Conservation (phyloP, 2,113 vertebrate species). For the Ctenomys sociabilis region DNA sequence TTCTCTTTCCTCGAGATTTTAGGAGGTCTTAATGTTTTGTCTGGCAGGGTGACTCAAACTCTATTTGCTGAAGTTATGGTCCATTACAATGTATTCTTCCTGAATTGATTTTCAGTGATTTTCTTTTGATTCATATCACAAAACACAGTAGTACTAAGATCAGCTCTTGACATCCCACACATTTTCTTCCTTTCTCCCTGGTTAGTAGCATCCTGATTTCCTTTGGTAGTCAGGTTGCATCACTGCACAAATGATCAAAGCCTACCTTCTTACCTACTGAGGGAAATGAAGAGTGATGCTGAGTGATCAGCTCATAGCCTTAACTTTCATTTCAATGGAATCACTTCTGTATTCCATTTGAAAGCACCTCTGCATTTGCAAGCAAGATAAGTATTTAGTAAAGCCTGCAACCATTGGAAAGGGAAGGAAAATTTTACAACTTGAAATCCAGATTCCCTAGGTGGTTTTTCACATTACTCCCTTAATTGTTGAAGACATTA, state of each 20-base stretch:
- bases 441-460: background rate
- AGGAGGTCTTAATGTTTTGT: background rate
- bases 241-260: background rate
- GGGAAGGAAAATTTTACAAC: background rate
- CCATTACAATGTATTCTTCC: background rate
- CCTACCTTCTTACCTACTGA: background rate
- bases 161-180: background rate
- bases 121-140: background rate
- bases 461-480: background rate
- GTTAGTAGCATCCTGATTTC: background rate
- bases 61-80: constrained; percentile 6
- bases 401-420: background rate
- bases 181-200: background rate
- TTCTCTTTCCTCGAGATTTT: background rate
- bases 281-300: background rate
- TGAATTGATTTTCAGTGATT: background rate
- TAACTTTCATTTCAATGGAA: background rate
- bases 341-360: background rate
- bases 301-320: background rate
- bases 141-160: background rate
- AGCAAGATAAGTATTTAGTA: background rate
- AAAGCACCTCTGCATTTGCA: background rate
- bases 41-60: background rate
- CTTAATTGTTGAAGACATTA: background rate
- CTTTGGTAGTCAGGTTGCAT: background rate